Evolutionary conservation across 2,888 invertebrate genomes (phyloP).

Genomic region (Petrophora chlorosata): DNA sequence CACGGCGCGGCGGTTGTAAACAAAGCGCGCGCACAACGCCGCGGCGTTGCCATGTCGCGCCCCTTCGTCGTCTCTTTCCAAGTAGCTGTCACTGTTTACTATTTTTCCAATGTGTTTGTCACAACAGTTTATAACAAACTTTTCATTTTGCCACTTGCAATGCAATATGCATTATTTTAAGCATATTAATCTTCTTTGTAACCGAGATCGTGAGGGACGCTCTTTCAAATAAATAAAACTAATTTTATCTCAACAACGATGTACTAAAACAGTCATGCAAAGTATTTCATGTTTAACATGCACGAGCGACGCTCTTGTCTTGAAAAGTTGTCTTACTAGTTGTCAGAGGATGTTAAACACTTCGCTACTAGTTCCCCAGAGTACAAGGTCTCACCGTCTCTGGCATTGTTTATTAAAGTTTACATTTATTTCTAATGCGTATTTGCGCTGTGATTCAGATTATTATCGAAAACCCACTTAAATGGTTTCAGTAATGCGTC

Average conservation of each 20-base stretch:
- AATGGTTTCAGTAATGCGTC: conserved; percentile 32
- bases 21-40: conserved; percentile 64
- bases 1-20: conserved; percentile 60
- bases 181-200: conserved; percentile 3
- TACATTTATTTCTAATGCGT: conserved; percentile 27
- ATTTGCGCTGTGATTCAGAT: conserved; percentile 10
- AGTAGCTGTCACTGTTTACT: conserved; percentile 55
- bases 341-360: conserved; percentile 29
- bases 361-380: neutral
- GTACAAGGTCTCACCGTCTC: neutral
- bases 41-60: conserved; percentile 66
- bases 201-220: conserved; percentile 4
- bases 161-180: neutral
- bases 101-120: conserved; percentile 33
- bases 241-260: conserved; percentile 11
- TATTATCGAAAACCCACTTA: conserved; percentile 15
- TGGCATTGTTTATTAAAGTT: neutral
- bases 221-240: conserved; percentile 10
- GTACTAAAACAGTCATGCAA: conserved; percentile 12
- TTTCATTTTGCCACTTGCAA: neutral
- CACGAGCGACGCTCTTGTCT: conserved; percentile 33
- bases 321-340: conserved; percentile 34
- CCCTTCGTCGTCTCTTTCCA: conserved; percentile 40
- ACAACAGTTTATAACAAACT: conserved; percentile 6
- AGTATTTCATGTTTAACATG: conserved; percentile 34